Evolutionary conservation across 2,113 vertebrate genomes (phyloP), one percentile per base, ranked within the genome.

Genomic region (Indicator indicator): DNA sequence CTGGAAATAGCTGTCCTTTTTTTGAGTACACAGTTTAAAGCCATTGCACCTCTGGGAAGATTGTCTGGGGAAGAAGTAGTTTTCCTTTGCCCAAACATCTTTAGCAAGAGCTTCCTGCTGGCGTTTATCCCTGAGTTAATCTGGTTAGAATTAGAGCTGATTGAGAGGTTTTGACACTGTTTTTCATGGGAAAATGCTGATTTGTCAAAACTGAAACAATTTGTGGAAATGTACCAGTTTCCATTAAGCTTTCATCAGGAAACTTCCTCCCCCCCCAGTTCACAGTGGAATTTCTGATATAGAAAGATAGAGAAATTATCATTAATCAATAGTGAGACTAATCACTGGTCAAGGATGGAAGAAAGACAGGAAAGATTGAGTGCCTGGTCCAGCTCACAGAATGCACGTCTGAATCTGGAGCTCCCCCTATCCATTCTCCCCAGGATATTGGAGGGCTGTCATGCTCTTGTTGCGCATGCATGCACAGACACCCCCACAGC

Each of bases 111-210:
- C 94, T 94, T 97, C 94, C 90, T 95, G 88, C 90, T 97, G 94
- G 91, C 95, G 81, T 95, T 86, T 75, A 88, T 96, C 72, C 72
- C 88, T 84, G 79, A 69, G 38, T 96, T 97, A 94, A 86, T 93
- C 92, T 96, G 92, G 75, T 94, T 91, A 88, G 88, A 97, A 90
- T 91, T 96, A 95, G 83, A 90, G 46, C 33, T 75, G 62, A 32
- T 90, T 86, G 69, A 96, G 95, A 91, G 76, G 38, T 78, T 88
- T 94, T 95, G 94, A 96, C 88, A 65, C 83, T 93, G 88, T 78
- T 96, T 93, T 94, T 95, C 95, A 84, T 96, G 94, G 95, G 96
- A 96, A 94, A 96, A 96, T 94, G 96, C 96, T 95, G 95, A 94
- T 96, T 92, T 90, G 73, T 96, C 90, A 95, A 94, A 96, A 96